These are phyloP conservation scores for Idaea biselata DNA, from an alignment of 2,888 invertebrate species.

Conservation along the genomic window DNA sequence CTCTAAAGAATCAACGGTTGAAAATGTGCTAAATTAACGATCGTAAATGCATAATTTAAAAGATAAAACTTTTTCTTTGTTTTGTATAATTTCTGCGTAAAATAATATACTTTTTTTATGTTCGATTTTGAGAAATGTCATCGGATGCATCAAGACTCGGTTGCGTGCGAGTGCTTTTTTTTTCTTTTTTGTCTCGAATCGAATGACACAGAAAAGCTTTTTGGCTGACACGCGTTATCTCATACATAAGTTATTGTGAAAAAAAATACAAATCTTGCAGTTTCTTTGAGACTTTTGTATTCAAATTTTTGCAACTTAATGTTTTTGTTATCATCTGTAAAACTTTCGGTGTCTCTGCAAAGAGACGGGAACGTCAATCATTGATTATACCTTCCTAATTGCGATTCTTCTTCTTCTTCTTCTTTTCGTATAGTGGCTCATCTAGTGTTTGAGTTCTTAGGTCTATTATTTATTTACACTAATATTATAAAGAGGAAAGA, in stretches of 20 bases:
- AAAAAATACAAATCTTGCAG: slow-evolving; percentile 46
- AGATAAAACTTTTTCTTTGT: slow-evolving; percentile 39
- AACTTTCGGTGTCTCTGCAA: slow-evolving; percentile 26
- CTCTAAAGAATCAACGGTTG: slow-evolving; percentile 21
- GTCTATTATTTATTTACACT: no score
- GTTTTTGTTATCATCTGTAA: slow-evolving; percentile 13
- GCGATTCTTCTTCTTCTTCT: not conserved
- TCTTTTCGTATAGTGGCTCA: not conserved
- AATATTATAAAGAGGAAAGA: no score
- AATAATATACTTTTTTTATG: slow-evolving; percentile 11
- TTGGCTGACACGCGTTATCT: slow-evolving; percentile 72
- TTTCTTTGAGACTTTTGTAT: slow-evolving; percentile 55
- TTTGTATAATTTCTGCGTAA: slow-evolving; percentile 39
- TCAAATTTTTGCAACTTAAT: slow-evolving; percentile 48
- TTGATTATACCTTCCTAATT: not conserved
- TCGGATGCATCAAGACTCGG: slow-evolving; percentile 58
- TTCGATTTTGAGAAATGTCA: slow-evolving; percentile 69
- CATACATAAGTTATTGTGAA: slow-evolving; percentile 47
- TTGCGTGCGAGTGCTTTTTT: slow-evolving; percentile 43
- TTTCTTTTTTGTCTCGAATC: slow-evolving; percentile 47
- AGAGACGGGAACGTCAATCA: slow-evolving; percentile 13
- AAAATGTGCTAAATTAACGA: slow-evolving; percentile 19
- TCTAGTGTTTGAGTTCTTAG: no score
- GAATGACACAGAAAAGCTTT: slow-evolving; percentile 77
- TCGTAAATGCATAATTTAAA: not conserved